Conservation (phyloP, 2,888 invertebrate genomes). For the Endomychus coccineus region DNA sequence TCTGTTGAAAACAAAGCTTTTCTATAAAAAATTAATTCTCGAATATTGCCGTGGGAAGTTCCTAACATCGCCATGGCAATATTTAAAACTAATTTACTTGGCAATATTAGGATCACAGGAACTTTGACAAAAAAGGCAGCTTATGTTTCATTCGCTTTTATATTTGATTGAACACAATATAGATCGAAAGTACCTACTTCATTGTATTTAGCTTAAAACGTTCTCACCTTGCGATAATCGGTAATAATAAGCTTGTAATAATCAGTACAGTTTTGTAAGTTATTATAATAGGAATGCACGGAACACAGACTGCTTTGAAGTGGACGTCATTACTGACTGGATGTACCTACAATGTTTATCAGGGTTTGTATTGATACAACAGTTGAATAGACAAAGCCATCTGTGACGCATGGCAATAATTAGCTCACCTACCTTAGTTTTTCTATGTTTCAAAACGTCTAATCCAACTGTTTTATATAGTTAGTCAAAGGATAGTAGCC, state of each 20-base stretch:
- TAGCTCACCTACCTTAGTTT: slow-evolving; percentile 1
- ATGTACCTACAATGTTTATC: slow-evolving; percentile 1
- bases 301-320: neutral
- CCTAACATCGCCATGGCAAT: no score
- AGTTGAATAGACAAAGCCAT: neutral
- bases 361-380: neutral
- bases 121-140: neutral
- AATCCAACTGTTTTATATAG: no score
- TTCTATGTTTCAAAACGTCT: no score
- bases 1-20: neutral
- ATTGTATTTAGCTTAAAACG: neutral
- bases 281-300: slow-evolving; percentile 1
- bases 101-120: slow-evolving; percentile 2
- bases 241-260: slow-evolving; percentile 2
- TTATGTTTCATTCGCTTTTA: neutral
- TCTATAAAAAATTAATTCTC: neutral
- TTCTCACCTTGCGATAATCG: neutral
- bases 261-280: slow-evolving; percentile 1
- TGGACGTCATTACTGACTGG: neutral
- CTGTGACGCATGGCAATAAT: slow-evolving; percentile 1
- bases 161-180: slow-evolving; percentile 1
- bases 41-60: slow-evolving; percentile 4
- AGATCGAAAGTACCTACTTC: neutral
- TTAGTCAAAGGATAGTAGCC: no score
- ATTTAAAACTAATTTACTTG: slow-evolving; percentile 2